Evolutionary conservation across 2,113 vertebrate species (phyloP).

Genomic region (Gallinago paraguaiae): DNA sequence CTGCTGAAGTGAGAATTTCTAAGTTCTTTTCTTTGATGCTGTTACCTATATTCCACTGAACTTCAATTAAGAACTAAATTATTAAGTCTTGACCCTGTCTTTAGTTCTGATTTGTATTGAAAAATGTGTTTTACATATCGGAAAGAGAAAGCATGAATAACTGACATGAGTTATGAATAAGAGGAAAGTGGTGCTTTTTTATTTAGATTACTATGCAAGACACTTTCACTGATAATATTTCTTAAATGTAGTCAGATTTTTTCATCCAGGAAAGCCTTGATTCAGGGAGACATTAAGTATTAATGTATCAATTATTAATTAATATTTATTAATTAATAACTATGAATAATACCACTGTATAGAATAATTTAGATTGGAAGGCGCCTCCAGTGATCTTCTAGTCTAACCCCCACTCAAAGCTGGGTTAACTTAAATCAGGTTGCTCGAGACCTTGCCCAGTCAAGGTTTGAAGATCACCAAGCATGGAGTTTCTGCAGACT

Average conservation of each 20-base stretch:
- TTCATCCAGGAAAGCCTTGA: not conserved
- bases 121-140: slow-evolving; percentile 5
- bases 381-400: not conserved
- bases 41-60: slow-evolving; percentile 9
- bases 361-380: not conserved
- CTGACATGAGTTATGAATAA: not conserved
- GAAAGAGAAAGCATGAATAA: slow-evolving; percentile 3
- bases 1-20: slow-evolving; percentile 34
- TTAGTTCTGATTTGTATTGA: slow-evolving; percentile 33
- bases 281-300: slow-evolving; percentile 3
- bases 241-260: slow-evolving; percentile 2
- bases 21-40: not conserved
- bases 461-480: not conserved
- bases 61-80: slow-evolving; percentile 50
- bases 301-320: not conserved
- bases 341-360: not conserved
- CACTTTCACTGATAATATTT: slow-evolving; percentile 23
- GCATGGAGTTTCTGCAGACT: not conserved
- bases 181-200: not conserved
- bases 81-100: slow-evolving; percentile 20
- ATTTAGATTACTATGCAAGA: slow-evolving; percentile 44
- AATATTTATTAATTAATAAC: slow-evolving; percentile 1
- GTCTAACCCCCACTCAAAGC: not conserved
- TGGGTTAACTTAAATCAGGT: not conserved
- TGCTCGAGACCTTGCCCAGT: not conserved